Evolutionary conservation across 2,888 invertebrate genomes (phyloP).

Genomic region (Amblyteles armatorius): DNA sequence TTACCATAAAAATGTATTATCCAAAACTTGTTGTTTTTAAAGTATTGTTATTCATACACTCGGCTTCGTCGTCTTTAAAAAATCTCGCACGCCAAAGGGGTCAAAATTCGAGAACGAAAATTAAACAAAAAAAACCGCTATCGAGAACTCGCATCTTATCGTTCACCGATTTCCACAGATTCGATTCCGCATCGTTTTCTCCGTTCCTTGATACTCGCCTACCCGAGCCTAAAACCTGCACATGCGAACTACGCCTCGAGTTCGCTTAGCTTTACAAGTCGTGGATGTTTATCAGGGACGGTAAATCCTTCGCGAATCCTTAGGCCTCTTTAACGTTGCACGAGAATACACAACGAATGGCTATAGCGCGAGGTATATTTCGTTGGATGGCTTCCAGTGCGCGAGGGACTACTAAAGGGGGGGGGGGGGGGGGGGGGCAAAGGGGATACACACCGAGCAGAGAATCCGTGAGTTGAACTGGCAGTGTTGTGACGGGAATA

Average conservation of each 20-base stretch:
- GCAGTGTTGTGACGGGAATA: constrained; percentile 11
- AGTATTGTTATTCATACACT: neutral
- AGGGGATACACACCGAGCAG: constrained; percentile 1
- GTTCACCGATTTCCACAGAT: constrained; percentile 61
- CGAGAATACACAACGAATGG: constrained; percentile 54
- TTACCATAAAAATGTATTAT: neutral
- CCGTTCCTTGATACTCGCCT: neutral
- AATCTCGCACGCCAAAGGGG: neutral
- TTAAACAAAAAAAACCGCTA: neutral
- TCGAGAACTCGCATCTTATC: constrained; percentile 50
- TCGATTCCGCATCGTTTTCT: constrained; percentile 28
- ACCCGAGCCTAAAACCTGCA: neutral
- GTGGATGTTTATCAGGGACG: constrained; percentile 65
- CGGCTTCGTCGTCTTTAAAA: neutral
- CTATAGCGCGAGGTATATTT: constrained; percentile 70
- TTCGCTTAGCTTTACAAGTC: constrained; percentile 61
- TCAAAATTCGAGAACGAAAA: neutral
- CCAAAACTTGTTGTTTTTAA: neutral
- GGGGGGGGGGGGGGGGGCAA: constrained; percentile 23
- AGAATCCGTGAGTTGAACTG: constrained; percentile 24
- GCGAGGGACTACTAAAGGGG: constrained; percentile 63
- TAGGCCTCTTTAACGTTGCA: constrained; percentile 71
- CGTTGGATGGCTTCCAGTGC: constrained; percentile 78
- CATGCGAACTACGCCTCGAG: constrained; percentile 15
- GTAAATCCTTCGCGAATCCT: constrained; percentile 71